Base-by-base conservation (phyloP, 23 tunicate genomes). In the Phallusia fumigata region DNA sequence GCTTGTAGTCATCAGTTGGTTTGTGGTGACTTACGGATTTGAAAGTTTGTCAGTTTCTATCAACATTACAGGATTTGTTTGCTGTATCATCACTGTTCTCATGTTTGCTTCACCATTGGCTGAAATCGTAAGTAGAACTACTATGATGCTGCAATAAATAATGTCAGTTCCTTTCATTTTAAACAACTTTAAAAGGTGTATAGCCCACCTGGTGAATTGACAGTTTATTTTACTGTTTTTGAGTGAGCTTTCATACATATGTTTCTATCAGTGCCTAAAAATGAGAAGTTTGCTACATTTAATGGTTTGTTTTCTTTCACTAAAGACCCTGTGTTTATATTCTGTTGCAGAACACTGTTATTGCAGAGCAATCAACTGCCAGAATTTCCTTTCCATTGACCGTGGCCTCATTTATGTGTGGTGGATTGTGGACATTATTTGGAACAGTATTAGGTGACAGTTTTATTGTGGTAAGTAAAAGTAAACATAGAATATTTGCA, bases 21-120 rank as follows among this genome's bases (percentile, higher is more conserved):
- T 83, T 15, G 31, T 52, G 30, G 32, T 58, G 10, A 72, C 52
- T 24, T 47, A 31, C 19, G 33, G 78, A 33, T 44, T 76, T 12
- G 16, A 30, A 8, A 77, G 79, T 35, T 24, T 32, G 36, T 75
- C 31, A 0, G 19, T 75, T 12, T 30, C 85, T 16, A 76, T 74
- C 36, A 64, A 84, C 33, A 30, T 84, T 21, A 65, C 74, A 40
- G 94, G 94, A 49, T 79, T 86, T 11, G 51, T 86, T n/a, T 79
- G 89, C 79, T 53, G 58, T 64, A 49, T 36, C 65, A 81, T 89
- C 76, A 89, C 94, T 10, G 53, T 89, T 22, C 76, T 89, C 24
- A 89, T 89, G 94, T 89, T 89, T 45, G 52, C 88, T 0, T 89
- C 94, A 11, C 94, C 94, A 0, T 81, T 89, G 33, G 78, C 94